Percentiles rank a stretch among this genome's conserved stretches.
Conservation (phyloP, 2,888 invertebrate species). For the Pristionchus entomophagus region DNA sequence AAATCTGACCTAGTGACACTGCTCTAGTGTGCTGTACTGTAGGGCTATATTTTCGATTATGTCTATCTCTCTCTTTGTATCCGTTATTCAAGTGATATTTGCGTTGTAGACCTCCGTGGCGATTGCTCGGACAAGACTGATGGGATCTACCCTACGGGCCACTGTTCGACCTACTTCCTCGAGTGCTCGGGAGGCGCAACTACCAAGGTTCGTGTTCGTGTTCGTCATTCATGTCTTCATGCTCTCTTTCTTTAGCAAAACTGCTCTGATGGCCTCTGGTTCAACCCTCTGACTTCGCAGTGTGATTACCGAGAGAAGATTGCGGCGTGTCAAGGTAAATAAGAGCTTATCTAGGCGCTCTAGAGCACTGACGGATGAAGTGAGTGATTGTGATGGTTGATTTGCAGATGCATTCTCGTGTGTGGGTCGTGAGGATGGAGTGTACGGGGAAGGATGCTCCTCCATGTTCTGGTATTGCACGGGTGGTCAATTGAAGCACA, state of each 20-base stretch:
- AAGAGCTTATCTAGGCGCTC: neutral
- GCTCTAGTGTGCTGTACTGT: neutral
- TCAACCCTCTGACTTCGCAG: slow-evolving; percentile 41
- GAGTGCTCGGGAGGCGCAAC: slow-evolving; percentile 5
- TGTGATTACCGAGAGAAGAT: slow-evolving; percentile 50
- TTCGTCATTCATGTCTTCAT: neutral
- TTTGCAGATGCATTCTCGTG: slow-evolving; percentile 31
- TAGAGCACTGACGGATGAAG: too few relatives aligned
- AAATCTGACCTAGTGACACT: neutral
- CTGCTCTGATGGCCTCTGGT: slow-evolving; percentile 48
- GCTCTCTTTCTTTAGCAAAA: neutral
- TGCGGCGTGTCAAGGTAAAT: slow-evolving; percentile 29
- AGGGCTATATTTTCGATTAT: neutral
- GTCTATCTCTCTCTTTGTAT: neutral
- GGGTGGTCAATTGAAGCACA: slow-evolving; percentile 48
- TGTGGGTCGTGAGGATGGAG: slow-evolving; percentile 47
- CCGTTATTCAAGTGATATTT: too few relatives aligned
- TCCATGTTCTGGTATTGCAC: slow-evolving; percentile 52
- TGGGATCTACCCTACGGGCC: slow-evolving; percentile 36
- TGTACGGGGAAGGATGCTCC: slow-evolving; percentile 55
- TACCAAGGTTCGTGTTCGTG: neutral
- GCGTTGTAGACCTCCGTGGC: slow-evolving; percentile 5
- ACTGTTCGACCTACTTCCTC: slow-evolving; percentile 8
- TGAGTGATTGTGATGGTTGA: neutral
- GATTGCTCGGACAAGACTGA: slow-evolving; percentile 44